Conservation (phyloP, 2,797 vertebrate genomes). For the Furcifer pardalis region DNA sequence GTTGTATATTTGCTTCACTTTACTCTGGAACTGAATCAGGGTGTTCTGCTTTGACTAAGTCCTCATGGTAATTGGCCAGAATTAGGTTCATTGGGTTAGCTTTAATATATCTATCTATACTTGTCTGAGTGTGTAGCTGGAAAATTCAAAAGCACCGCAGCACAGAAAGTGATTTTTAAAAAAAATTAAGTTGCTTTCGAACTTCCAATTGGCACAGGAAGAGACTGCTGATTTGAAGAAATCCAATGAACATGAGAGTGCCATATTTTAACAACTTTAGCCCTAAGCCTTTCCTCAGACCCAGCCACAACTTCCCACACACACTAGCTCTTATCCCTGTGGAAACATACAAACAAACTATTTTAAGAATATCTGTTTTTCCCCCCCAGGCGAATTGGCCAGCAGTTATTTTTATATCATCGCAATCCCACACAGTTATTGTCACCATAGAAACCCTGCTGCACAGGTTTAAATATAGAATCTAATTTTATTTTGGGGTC, state of each 20-base stretch:
- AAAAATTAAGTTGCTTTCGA: too few relatives aligned
- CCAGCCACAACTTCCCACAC: neutral
- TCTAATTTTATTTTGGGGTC: neutral
- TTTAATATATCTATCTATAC: too few relatives aligned
- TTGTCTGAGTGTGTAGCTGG: too few relatives aligned
- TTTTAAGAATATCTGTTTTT: neutral
- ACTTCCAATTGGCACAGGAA: neutral
- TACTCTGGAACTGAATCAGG: too few relatives aligned
- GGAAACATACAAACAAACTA: slow-evolving; percentile 30
- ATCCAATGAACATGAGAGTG: neutral
- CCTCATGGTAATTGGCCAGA: too few relatives aligned
- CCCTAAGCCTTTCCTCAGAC: neutral
- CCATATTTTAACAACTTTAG: neutral
- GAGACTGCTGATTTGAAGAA: neutral
- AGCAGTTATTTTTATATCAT: slow-evolving; percentile 11
- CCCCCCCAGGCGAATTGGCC: neutral
- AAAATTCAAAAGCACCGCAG: too few relatives aligned
- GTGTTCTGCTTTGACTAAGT: too few relatives aligned
- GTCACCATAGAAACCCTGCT: slow-evolving; percentile 41
- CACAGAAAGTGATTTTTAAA: too few relatives aligned
- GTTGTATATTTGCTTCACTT: too few relatives aligned
- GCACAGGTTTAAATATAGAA: slow-evolving; percentile 33
- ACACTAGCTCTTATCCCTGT: neutral
- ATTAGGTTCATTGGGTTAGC: too few relatives aligned
- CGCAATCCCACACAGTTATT: neutral